These are phyloP conservation scores for Copsychus sechellarum DNA, from an alignment of 2,113 vertebrate genomes.

Conservation along the genomic window DNA sequence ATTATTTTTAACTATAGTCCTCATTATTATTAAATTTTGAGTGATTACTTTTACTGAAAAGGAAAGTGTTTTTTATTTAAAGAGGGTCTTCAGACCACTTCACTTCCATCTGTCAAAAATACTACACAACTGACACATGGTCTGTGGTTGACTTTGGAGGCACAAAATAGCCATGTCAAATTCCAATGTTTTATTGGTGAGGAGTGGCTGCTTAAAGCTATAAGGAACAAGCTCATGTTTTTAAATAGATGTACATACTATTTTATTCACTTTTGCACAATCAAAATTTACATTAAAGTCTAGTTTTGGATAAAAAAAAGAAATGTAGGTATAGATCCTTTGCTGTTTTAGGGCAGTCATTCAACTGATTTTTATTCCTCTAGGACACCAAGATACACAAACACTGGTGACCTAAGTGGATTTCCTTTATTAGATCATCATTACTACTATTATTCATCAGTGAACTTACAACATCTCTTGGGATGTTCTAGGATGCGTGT, in stretches of 20 bases:
- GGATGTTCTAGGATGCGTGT: neutral
- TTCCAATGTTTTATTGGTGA: neutral
- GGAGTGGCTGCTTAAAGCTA: neutral
- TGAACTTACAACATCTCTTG: neutral
- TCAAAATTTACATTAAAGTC: neutral
- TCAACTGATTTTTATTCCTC: neutral
- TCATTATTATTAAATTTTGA: neutral
- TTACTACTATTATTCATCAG: slow-evolving; percentile 7
- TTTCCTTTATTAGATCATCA: neutral
- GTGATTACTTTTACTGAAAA: neutral
- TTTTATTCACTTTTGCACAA: neutral
- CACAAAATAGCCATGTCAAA: neutral
- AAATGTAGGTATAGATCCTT: neutral
- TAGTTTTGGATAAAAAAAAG: neutral
- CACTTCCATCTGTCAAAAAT: neutral
- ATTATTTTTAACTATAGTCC: neutral
- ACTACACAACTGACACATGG: accelerated
- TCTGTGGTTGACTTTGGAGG: neutral
- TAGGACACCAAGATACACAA: neutral
- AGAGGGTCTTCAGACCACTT: neutral
- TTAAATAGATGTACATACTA: neutral
- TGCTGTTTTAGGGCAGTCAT: neutral
- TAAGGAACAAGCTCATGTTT: neutral
- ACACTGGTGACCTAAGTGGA: neutral
- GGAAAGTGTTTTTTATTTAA: neutral